Evolutionary conservation across 2,113 vertebrate genomes (phyloP), one percentile per base, ranked within the genome.

Genomic region (Scatophagus argus): DNA sequence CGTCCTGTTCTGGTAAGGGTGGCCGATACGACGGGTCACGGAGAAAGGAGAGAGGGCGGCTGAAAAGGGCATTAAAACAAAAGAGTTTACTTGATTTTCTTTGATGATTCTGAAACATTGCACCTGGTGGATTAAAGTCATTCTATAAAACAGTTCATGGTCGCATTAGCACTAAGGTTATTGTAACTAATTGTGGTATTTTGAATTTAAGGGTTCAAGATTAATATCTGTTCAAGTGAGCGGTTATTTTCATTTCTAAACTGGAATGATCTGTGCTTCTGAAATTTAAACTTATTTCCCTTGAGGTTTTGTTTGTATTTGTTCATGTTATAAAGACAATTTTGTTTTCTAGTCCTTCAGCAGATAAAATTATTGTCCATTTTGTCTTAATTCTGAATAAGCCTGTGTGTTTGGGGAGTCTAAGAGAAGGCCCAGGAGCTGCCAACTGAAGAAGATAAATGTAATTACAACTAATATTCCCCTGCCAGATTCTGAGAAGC

Each of bases 1-100:
- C 0, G 98, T 99, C 60, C 98, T 95, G 95, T 99, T 99, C 94
- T 99, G 98, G 93, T 99, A 99, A 0, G 98, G 98, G 87, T 99
- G 98, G 27, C 98, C 98, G 10, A 99, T 97, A 27, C 98, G 95
- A 29, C 97, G 95, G 12, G 97, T 96, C 21, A 96, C 96, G 0
- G 97, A 94, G 51, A 99, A 99, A 27, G 98, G 97, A 0, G 98
- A 97, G 39, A 99, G 94, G 5, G 97, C 96, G 0, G 98, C 98
- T 98, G 91, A 23, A 70, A 70, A 13, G 29, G 32, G 1, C 19
- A 12, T 11, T 19, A 10, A 19, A 19, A 46, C 6, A 25, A 19
- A 14, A 47, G 0, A 23, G 23, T 44, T 61, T 0, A 16, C 46
- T 49, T 62, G 1, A 39, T 23, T 54, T 47, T 19, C 3, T 17